Evolutionary conservation across 2,113 vertebrate genomes (phyloP).

Genomic region (Panurus biarmicus): DNA sequence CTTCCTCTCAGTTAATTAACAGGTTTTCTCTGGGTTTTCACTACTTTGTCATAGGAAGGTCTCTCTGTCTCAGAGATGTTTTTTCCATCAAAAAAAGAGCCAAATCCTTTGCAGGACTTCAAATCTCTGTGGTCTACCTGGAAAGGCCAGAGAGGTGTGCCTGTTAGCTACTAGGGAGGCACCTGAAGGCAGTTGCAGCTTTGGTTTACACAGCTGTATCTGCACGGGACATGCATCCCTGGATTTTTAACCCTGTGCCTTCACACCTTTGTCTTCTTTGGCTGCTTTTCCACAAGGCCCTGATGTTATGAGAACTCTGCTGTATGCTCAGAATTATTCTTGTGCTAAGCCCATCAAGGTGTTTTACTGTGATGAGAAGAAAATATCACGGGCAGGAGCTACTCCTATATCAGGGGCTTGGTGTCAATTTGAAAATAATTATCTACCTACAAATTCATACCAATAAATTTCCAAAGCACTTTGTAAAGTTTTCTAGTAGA

Average conservation of each 20-base stretch:
- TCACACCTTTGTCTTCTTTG: not conserved
- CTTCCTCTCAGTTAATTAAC: not conserved
- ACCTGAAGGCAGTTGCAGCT: not conserved
- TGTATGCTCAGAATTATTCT: not conserved
- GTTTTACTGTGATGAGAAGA: not conserved
- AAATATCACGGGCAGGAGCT: not conserved
- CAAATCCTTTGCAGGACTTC: not conserved
- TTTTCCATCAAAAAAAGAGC: not conserved
- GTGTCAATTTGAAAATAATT: not conserved
- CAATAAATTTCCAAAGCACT: not conserved
- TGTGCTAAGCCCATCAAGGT: not conserved
- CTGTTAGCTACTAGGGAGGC: not conserved
- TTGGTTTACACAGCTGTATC: not conserved
- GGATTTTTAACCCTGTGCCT: not conserved
- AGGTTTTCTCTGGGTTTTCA: not conserved
- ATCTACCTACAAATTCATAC: not conserved
- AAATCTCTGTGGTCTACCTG: not conserved
- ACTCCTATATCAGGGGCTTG: not conserved
- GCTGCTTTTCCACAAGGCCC: not conserved
- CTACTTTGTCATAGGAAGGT: not conserved
- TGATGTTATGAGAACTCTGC: not conserved
- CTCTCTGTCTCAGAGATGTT: not conserved
- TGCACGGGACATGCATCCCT: fast-evolving
- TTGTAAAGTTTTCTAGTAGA: not conserved
- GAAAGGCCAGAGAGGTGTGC: not conserved